Evolutionary conservation across 2,113 vertebrate genomes (phyloP).

Genomic region (Lathamus discolor): DNA sequence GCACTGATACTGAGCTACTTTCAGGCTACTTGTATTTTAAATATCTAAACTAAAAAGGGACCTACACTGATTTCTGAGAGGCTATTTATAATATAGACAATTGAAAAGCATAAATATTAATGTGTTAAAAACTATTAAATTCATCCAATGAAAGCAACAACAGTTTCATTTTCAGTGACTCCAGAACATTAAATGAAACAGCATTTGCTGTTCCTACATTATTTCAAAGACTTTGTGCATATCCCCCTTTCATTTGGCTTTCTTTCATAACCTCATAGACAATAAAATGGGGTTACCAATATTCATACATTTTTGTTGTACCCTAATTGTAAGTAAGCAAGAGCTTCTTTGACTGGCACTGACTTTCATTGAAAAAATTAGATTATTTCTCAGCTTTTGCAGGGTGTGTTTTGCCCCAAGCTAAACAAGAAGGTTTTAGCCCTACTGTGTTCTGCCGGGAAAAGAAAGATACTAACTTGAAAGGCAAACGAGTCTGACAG

Average conservation of each 20-base stretch:
- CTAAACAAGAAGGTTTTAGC: conserved; percentile 73
- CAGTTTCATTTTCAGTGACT: conserved; percentile 15
- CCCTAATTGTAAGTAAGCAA: conserved; percentile 43
- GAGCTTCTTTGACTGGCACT: conserved; percentile 73
- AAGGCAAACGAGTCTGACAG: conserved; percentile 23
- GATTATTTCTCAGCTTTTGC: conserved; percentile 66
- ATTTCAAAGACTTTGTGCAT: background rate
- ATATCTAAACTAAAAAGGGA: background rate
- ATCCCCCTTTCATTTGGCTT: background rate
- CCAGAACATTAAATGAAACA: conserved; percentile 19
- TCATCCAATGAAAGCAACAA: background rate
- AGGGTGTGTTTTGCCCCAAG: conserved; percentile 77
- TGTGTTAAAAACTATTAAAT: conserved; percentile 23
- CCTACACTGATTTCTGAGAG: background rate
- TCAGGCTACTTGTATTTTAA: background rate
- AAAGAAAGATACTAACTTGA: conserved; percentile 51
- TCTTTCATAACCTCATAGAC: background rate
- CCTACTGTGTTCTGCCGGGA: conserved; percentile 57
- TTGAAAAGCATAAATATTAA: conserved; percentile 24
- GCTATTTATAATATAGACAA: background rate
- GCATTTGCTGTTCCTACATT: background rate
- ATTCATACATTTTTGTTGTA: conserved; percentile 49
- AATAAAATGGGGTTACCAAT: conserved; percentile 6
- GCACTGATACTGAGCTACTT: background rate
- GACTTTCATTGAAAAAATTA: conserved; percentile 79